phyloP scores from a whole-genome alignment of 2,888 invertebrate species.

The Lepidochrysops patricia region DNA sequence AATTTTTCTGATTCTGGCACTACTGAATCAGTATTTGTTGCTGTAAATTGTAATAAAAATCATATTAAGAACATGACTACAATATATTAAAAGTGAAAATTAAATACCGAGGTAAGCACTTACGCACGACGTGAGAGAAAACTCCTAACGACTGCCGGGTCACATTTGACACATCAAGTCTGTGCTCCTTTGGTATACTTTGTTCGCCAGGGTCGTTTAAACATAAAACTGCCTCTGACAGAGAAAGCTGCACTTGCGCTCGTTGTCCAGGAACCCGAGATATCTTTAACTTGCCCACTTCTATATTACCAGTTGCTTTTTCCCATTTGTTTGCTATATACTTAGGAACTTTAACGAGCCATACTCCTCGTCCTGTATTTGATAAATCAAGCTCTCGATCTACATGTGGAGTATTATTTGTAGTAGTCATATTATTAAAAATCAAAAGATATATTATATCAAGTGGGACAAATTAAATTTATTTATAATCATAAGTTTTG shows the following conservation, averaged over 20 bases:
- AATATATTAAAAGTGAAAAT: neutral
- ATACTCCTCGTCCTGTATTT: constrained; percentile 92
- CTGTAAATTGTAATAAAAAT: constrained; percentile 48
- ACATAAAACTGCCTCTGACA: constrained; percentile 87
- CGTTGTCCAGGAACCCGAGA: constrained; percentile 85
- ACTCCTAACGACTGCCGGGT: constrained; percentile 94
- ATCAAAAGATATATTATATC: neutral
- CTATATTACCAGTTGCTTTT: constrained; percentile 90
- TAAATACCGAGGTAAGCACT: constrained; percentile 37
- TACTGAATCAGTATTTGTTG: constrained; percentile 77
- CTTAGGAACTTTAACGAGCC: constrained; percentile 97
- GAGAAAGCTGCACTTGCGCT: constrained; percentile 89
- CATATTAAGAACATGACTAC: neutral
- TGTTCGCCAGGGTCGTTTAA: constrained; percentile 85
- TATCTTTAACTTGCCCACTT: constrained; percentile 95
- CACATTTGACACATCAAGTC: constrained; percentile 92
- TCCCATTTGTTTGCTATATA: constrained; percentile 97
- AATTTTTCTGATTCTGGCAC: constrained; percentile 88
- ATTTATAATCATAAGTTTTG: too few species aligned
- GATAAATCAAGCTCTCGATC: constrained; percentile 90
- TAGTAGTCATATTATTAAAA: constrained; percentile 35
- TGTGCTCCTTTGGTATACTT: constrained; percentile 92
- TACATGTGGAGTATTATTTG: constrained; percentile 65
- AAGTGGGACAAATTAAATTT: neutral
- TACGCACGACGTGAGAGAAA: constrained; percentile 88